Base-by-base conservation (phyloP, 2,888 invertebrate species). In the Selenia dentaria region DNA sequence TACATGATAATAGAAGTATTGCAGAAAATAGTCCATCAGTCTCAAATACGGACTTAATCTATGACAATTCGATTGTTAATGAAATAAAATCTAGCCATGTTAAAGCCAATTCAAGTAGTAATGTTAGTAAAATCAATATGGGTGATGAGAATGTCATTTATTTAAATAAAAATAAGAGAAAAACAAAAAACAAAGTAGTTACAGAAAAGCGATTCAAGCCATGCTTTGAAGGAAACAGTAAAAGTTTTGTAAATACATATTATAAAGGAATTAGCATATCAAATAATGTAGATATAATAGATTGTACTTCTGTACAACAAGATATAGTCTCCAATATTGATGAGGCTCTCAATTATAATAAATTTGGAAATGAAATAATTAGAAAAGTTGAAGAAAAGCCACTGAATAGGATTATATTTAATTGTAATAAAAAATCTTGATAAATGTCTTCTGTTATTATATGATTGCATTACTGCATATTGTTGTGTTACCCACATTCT, bases 331-430 rank as follows among this genome's bases (percentile, higher is more conserved):
- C 83, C 2, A 87, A 88, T 56, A 78, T 89, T 1, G 77, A 87
- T 60, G 82, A 84, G 41, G 59, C 58, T 10, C 59, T 89, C 1
- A 89, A 84, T 60, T 85, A 82, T 35, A 69, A 80, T 44, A 80
- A 72, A 8, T 85, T 87, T 65, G 86, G 87, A 1, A 72, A 70
- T 32, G 86, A 87, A 64, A 29, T 69, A 2, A 68, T 91, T 1
- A 78, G 54, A 39, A 65, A 67, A 53, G 43, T 89, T 1, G 67
- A 74, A 0, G 32, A 57, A 0, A 89, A 84, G 54, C 73, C 82
- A 22, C 32, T 82, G 0, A 90, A 89, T 71, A 82, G 61, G 56
- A 89, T 91, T 27, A 65, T 70, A 36, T 88, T 88, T 70, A 74
- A 70, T 64, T 14, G 76, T 12, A 79, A 79, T 72, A 83, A 81